Evolutionary conservation across 2,113 vertebrate genomes (phyloP).

Genomic region (Aphyosemion australe): DNA sequence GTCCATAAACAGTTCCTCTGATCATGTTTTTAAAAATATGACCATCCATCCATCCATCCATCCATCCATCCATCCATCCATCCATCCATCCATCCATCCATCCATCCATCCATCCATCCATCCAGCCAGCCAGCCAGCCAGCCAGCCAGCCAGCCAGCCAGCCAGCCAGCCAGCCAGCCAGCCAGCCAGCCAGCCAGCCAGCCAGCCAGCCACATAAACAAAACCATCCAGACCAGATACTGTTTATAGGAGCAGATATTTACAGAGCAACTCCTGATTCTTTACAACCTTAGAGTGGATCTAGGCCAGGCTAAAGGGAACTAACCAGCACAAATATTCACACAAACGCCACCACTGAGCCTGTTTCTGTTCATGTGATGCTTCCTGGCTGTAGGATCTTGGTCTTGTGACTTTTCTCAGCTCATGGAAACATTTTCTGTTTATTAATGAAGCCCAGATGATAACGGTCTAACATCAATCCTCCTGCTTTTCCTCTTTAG

Average conservation of each 20-base stretch:
- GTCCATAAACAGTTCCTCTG: background rate
- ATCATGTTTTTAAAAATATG: no score
- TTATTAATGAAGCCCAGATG: background rate
- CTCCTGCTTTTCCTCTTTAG: slow-evolving; percentile 5
- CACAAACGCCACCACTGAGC: background rate
- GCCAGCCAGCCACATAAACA: no score
- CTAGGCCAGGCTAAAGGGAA: no score
- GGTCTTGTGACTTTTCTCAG: slow-evolving; percentile 40
- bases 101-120: no score
- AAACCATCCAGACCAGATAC: background rate
- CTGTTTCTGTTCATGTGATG: slow-evolving; percentile 31
- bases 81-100: background rate
- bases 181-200: no score
- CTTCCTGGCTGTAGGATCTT: slow-evolving; percentile 2
- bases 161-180: background rate
- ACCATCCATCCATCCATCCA: background rate
- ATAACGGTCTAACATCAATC: background rate
- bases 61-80: background rate
- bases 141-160: background rate
- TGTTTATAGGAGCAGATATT: background rate
- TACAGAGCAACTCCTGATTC: no score
- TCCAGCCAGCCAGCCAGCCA: background rate
- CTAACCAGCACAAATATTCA: background rate
- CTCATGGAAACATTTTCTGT: slow-evolving; percentile 9
- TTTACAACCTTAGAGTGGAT: no score